Conservation (phyloP, 2,113 vertebrate genomes). For the Lamprologus ornatipinnis region DNA sequence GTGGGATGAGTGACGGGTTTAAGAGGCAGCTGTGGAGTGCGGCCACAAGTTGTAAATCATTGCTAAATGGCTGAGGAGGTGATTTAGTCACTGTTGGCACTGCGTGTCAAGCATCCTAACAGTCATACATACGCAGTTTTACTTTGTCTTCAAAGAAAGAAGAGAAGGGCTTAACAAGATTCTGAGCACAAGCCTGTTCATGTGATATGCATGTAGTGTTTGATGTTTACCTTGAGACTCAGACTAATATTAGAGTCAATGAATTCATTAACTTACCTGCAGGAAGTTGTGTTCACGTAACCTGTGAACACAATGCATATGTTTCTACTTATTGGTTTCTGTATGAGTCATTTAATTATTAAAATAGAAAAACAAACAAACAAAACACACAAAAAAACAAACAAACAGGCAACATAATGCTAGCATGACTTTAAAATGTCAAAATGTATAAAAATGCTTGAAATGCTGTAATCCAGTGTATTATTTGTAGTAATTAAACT, state of each 20-base stretch:
- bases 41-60: neutral
- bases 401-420: neutral
- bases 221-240: neutral
- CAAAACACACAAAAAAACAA: neutral
- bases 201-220: neutral
- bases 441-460: neutral
- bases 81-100: neutral
- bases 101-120: neutral
- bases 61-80: neutral
- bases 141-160: neutral
- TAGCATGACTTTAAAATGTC: neutral
- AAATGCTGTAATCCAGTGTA: neutral
- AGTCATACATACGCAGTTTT: neutral
- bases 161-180: neutral
- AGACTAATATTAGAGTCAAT: neutral
- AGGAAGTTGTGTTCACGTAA: neutral
- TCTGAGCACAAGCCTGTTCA: neutral
- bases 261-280: neutral
- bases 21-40: neutral
- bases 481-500: neutral
- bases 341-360: neutral
- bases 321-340: neutral
- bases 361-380: neutral
- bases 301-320: neutral
- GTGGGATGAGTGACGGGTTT: neutral